phyloP scores from a whole-genome alignment of 2,113 vertebrate genomes.

The Grammomys surdaster region DNA sequence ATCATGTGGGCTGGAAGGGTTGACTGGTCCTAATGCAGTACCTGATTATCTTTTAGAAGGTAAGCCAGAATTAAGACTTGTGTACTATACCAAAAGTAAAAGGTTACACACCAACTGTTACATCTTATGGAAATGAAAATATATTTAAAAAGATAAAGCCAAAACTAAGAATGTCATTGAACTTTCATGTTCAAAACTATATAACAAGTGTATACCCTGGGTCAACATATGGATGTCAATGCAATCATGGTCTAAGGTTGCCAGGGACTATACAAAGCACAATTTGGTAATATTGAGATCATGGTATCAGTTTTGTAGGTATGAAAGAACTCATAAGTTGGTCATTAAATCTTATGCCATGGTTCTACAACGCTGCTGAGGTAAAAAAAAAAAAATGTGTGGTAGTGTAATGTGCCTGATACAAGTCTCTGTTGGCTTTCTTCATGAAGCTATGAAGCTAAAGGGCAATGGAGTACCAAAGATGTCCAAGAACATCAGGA shows the following conservation, averaged over 20 bases:
- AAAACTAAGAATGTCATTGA: neutral
- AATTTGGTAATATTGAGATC: neutral
- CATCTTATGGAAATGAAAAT: neutral
- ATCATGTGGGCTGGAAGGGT: too few species aligned
- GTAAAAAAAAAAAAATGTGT: too few species aligned
- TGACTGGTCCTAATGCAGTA: too few species aligned
- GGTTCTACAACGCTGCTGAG: neutral
- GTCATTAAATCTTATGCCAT: too few species aligned
- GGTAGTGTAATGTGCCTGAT: too few species aligned
- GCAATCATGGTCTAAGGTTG: fast-evolving
- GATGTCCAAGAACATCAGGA: too few species aligned
- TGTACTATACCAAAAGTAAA: neutral
- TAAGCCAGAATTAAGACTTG: too few species aligned
- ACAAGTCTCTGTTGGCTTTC: neutral
- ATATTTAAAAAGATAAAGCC: neutral
- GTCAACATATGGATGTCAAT: neutral
- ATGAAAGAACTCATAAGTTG: neutral
- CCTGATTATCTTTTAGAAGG: too few species aligned
- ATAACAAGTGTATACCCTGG: neutral
- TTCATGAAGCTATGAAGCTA: neutral
- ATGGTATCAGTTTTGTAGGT: neutral
- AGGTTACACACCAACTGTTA: neutral
- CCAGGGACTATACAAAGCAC: neutral
- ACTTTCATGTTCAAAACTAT: neutral
- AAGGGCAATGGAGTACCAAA: neutral